A percentile compares a stretch with the other conserved stretches of the same genome.
Conservation (phyloP, 2,797 vertebrate genomes). For the Varecia variegata region DNA sequence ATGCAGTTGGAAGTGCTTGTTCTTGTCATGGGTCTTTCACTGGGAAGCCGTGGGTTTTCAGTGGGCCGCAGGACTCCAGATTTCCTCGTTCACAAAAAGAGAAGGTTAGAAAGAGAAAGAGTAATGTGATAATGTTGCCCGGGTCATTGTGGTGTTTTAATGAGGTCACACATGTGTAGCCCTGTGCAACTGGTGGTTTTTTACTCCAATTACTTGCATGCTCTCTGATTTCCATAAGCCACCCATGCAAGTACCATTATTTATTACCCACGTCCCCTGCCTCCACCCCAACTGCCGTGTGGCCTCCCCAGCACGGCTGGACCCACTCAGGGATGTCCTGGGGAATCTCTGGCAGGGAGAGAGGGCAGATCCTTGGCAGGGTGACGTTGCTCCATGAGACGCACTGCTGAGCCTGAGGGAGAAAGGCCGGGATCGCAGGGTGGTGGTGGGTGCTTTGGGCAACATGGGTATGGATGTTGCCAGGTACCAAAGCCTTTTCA, state of each 20-base stretch:
- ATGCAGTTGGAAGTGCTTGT: neutral
- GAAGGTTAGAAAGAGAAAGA: neutral
- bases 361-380: no score
- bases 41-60: neutral
- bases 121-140: neutral
- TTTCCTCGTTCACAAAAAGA: neutral
- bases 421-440: fast-evolving
- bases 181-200: neutral
- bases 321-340: neutral
- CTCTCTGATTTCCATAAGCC: neutral
- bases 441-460: neutral
- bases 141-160: neutral
- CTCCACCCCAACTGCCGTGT: neutral
- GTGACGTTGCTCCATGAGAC: neutral
- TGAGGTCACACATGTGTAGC: neutral
- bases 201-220: neutral
- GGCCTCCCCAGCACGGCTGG: neutral
- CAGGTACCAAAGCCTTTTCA: slow-evolving; percentile 20
- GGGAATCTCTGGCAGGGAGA: neutral
- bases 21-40: neutral
- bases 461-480: fast-evolving
- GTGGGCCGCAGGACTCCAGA: neutral
- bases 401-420: neutral
- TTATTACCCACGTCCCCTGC: fast-evolving
- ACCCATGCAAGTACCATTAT: neutral